These are phyloP conservation scores for Gymnodraco acuticeps DNA, from an alignment of 2,797 vertebrate genomes.

Conservation along the genomic window DNA sequence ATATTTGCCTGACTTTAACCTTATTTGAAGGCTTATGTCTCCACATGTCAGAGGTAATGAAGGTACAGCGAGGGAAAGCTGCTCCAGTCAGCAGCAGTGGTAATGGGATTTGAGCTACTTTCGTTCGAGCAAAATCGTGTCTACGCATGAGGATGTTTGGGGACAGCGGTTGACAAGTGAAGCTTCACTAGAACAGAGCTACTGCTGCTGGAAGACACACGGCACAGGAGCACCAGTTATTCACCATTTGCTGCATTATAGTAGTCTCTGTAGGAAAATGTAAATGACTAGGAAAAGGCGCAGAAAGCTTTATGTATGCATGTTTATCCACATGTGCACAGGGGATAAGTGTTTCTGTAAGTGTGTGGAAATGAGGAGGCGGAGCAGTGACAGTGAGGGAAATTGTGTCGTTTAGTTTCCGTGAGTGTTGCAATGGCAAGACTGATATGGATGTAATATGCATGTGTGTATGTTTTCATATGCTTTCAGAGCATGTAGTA, in stretches of 20 bases:
- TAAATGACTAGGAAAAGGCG: not conserved
- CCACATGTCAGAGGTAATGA: conserved; percentile 83
- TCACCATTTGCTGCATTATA: conserved; percentile 18
- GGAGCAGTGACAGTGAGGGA: conserved; percentile 27
- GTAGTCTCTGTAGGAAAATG: conserved; percentile 4
- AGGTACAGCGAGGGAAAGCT: conserved; percentile 73
- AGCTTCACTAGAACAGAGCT: conserved; percentile 47
- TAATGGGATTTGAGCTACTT: conserved; percentile 75
- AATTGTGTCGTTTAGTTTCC: conserved; percentile 25
- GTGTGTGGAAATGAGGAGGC: conserved; percentile 28
- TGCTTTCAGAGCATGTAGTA: not conserved
- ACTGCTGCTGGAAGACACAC: conserved; percentile 5
- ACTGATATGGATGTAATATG: conserved; percentile 12
- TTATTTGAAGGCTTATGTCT: conserved; percentile 82
- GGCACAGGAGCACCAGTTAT: conserved; percentile 10
- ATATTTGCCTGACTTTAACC: conserved; percentile 81
- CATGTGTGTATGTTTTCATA: not conserved
- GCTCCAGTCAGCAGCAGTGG: conserved; percentile 72
- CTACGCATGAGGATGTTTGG: conserved; percentile 50
- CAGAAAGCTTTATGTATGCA: not conserved
- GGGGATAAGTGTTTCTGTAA: conserved; percentile 22
- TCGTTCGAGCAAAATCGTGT: conserved; percentile 45
- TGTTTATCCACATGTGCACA: conserved; percentile 6
- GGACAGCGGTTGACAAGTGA: conserved; percentile 50
- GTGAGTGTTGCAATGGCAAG: conserved; percentile 5